Evolutionary conservation across 2,888 invertebrate species (phyloP).

Genomic region (Noctua janthe): DNA sequence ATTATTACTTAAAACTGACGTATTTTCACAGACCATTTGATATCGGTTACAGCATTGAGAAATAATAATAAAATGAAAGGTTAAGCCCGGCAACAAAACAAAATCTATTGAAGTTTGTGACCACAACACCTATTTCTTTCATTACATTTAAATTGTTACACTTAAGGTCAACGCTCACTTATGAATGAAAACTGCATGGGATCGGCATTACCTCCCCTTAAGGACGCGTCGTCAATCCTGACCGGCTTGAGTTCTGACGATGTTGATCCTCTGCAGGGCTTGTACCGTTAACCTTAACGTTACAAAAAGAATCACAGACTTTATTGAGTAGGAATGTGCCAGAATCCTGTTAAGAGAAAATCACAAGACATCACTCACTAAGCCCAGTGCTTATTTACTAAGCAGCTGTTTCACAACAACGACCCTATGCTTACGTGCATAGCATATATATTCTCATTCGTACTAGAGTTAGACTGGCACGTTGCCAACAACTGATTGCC

Average conservation of each 20-base stretch:
- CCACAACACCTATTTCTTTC: background rate
- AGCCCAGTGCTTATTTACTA: background rate
- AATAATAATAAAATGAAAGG: background rate
- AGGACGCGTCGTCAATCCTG: background rate
- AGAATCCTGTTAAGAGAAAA: background rate
- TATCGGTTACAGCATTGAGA: background rate
- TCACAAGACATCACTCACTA: background rate
- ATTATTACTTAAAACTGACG: background rate
- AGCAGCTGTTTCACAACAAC: constrained; percentile 13
- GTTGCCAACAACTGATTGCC: constrained; percentile 25
- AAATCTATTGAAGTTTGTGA: background rate
- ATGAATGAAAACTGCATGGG: background rate
- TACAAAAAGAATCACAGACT: background rate
- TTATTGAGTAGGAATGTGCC: background rate
- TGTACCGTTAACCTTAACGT: background rate
- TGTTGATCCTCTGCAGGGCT: background rate
- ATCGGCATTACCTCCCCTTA: background rate
- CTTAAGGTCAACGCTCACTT: no score
- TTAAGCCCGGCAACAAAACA: background rate
- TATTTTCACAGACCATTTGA: background rate
- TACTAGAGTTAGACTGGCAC: constrained; percentile 21
- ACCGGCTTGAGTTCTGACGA: background rate
- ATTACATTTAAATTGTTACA: no score
- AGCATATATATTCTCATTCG: constrained; percentile 5
- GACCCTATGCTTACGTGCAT: constrained; percentile 3